phyloP scores from a whole-genome alignment of 2,113 vertebrate genomes.

The Azemiops feae region DNA sequence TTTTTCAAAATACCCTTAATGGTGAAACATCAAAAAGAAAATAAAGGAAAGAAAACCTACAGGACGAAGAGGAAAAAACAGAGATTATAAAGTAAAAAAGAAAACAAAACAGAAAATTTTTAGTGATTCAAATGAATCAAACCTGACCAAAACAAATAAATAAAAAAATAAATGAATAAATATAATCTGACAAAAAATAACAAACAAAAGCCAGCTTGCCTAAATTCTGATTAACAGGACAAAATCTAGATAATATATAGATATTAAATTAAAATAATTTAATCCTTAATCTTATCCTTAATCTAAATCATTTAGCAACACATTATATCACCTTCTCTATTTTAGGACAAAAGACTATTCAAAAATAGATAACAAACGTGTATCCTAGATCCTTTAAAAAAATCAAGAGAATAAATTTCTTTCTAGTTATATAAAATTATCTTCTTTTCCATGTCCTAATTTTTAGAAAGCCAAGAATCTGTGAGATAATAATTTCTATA shows the following conservation, averaged over 20 bases:
- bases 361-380: background rate
- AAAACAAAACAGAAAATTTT: background rate
- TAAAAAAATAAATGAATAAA: background rate
- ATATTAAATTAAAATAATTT: background rate
- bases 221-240: background rate
- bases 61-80: background rate
- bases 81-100: background rate
- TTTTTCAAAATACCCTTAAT: background rate
- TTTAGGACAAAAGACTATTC: background rate
- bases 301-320: background rate
- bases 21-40: background rate
- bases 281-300: background rate
- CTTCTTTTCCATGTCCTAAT: background rate
- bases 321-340: background rate
- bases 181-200: background rate
- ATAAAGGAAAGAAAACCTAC: background rate
- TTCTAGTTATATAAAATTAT: background rate
- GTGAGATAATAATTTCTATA: background rate
- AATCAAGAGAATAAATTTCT: background rate
- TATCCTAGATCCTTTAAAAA: background rate
- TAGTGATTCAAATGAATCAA: background rate
- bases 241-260: background rate
- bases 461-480: background rate
- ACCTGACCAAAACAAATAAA: background rate
- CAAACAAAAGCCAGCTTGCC: background rate